Evolutionary conservation across 2,888 invertebrate genomes (phyloP), one percentile per base, ranked within the genome.

Genomic region (Bhutanitis thaidina): DNA sequence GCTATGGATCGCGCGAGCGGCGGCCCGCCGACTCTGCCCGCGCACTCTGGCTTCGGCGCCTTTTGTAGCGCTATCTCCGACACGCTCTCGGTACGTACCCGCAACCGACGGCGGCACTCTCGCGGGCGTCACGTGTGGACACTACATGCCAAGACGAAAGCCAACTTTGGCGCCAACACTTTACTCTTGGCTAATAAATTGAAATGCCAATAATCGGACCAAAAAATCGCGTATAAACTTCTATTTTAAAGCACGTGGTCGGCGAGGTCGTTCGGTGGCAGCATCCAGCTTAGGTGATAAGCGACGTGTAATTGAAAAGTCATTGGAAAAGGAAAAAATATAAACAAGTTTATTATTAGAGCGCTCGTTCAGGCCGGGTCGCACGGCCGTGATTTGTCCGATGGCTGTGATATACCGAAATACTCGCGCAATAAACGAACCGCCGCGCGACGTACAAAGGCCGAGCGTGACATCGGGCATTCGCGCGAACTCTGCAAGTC

Each of bases 311-410:
- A 12, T 25, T 68, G 65, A 72, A 79, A 77, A 80, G 74, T 80
- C 74, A 77, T 77, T 73, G 73, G 69, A 72, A 69, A 74, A 77
- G 78, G 78, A 86, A 69, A 71, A 87, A 88, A 87, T 85, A 88
- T 89, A 89, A 88, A 89, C 87, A 89, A 83, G 85, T 79, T 84
- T 89, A 89, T 86, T 78, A 87, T 82, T 89, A 88, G 88, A 85
- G 79, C 71, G 87, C 86, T 86, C 84, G 81, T 80, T 75, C 80
- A 79, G 77, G 74, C 87, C 78, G 85, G 86, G 87, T 86, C 85
- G 88, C 85, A 84, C 82, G 85, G 87, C 86, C 83, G 84, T 79
- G 83, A 88, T 86, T 80, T 85, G 83, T 85, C 81, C 77, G 82
- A 86, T 84, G 86, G 77, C 72, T 76, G 77, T 82, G 87, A 84